These are phyloP conservation scores for Salvator merianae DNA, from an alignment of 2,113 vertebrate genomes.

Conservation along the genomic window DNA sequence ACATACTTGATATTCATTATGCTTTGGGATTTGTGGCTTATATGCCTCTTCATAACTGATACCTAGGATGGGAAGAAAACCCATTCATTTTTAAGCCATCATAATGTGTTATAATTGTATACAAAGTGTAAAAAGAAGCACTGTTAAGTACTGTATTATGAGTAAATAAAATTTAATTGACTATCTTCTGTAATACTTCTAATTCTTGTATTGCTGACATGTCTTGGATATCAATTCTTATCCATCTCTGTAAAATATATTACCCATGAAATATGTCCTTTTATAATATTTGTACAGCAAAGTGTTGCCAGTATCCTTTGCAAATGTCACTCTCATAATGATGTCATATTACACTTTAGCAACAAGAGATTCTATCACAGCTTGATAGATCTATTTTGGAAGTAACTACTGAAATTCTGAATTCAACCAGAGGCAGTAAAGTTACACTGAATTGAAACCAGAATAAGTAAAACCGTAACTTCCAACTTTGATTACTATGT, in stretches of 20 bases:
- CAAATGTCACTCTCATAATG: constrained; percentile 6
- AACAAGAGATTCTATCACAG: constrained; percentile 26
- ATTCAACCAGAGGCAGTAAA: background rate
- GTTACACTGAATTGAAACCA: background rate
- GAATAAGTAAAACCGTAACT: no score
- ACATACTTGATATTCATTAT: constrained; percentile 40
- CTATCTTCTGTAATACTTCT: constrained; percentile 58
- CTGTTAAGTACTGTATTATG: constrained; percentile 48
- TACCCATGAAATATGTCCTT: background rate
- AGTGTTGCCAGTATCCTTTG: background rate
- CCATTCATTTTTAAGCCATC: constrained; percentile 48
- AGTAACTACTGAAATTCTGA: background rate
- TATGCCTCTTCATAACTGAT: constrained; percentile 37
- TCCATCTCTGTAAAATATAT: constrained; percentile 38
- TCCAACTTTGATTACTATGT: no score
- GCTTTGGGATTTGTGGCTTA: constrained; percentile 54
- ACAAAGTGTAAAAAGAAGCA: constrained; percentile 51
- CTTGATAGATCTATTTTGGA: background rate
- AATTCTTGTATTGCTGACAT: constrained; percentile 55
- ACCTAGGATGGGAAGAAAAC: constrained; percentile 38
- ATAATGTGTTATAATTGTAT: constrained; percentile 39
- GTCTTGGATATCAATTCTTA: constrained; percentile 46
- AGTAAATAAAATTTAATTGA: constrained; percentile 66
- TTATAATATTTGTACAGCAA: background rate
- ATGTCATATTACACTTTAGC: background rate